Base-by-base conservation (phyloP, 2,113 vertebrate species). In the Ptyas mucosa region DNA sequence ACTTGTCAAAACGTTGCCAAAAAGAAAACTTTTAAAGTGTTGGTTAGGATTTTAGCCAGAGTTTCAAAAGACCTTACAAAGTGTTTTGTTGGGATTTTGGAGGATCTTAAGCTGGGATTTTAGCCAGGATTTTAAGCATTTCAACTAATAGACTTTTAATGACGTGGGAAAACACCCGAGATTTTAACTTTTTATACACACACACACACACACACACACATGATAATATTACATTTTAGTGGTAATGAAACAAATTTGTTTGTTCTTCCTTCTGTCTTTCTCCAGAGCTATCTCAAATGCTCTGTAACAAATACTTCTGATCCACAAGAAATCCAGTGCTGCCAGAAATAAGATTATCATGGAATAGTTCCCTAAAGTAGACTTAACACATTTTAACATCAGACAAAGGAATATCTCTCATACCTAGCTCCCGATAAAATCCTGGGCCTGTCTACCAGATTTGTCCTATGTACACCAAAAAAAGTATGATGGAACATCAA, bases 341-440 rank as follows among this genome's bases (percentile, higher is more conserved):
- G 26, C 29, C 26, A 51, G 14, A 1, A 61, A 61, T 46, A 87
- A 81, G 75, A 29, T 58, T 96, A 90, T 88, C 92, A 93, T 87
- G 29, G 54, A 88, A 39, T 34, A 29, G 11, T 61, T 11, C 0
- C 9, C 24, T 61, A 69, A 75, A 75, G n/a, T 75, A 75, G n/a
- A 75, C n/a, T 69, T 69, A 34, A 69, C 64, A 34, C 14, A 75
- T 34, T 75, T 75, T 75, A 34, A 34, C 29, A 75, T 64, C 61
- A 75, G 64, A 75, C 14, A 75, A 75, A 75, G 64, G 14, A 75
- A 75, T 75, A 39, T 39, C 14, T 34, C 2, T 75, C n/a, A 75
- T 75, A 75, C 39, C n/a, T 34, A 75, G 15, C 15, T 75, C n/a
- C 15, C n/a, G 39, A 75, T 34, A 39, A 39, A 75, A 75, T 34